These are phyloP conservation scores for Noturus placidus DNA, from an alignment of 2,113 vertebrate genomes.

Conservation along the genomic window DNA sequence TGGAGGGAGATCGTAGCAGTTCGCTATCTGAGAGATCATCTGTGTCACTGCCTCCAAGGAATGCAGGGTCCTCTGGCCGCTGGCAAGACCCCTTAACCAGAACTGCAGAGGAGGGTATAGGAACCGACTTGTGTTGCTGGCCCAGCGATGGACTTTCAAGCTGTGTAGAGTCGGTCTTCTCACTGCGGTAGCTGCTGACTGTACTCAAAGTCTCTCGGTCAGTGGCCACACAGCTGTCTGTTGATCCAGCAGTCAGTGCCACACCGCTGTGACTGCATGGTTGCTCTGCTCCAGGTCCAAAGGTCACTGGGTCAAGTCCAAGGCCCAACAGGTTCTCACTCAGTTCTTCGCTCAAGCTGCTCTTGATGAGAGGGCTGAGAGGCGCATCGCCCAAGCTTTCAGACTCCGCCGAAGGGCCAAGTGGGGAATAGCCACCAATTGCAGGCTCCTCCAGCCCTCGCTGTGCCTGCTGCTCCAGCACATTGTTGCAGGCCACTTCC, in stretches of 20 bases:
- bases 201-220: slow-evolving; percentile 84
- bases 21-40: slow-evolving; percentile 81
- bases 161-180: slow-evolving; percentile 88
- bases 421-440: slow-evolving; percentile 66
- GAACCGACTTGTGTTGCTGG: slow-evolving; percentile 54
- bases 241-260: slow-evolving; percentile 79
- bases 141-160: slow-evolving; percentile 83
- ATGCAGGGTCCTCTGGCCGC: slow-evolving; percentile 49
- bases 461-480: slow-evolving; percentile 54
- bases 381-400: slow-evolving; percentile 80
- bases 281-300: slow-evolving; percentile 69
- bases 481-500: slow-evolving; percentile 45
- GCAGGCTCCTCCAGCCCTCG: slow-evolving; percentile 59
- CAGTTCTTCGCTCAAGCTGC: slow-evolving; percentile 84
- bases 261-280: slow-evolving; percentile 72
- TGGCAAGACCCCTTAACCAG: slow-evolving; percentile 43
- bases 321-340: slow-evolving; percentile 83
- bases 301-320: slow-evolving; percentile 70
- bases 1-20: slow-evolving; percentile 74
- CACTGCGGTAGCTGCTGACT: slow-evolving; percentile 86
- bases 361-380: slow-evolving; percentile 83
- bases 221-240: slow-evolving; percentile 81
- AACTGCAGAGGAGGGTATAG: slow-evolving; percentile 55
- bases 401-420: slow-evolving; percentile 73
- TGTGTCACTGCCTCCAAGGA: slow-evolving; percentile 78